Evolutionary conservation across 2,113 vertebrate genomes (phyloP).

Genomic region (Chaetura pelagica): DNA sequence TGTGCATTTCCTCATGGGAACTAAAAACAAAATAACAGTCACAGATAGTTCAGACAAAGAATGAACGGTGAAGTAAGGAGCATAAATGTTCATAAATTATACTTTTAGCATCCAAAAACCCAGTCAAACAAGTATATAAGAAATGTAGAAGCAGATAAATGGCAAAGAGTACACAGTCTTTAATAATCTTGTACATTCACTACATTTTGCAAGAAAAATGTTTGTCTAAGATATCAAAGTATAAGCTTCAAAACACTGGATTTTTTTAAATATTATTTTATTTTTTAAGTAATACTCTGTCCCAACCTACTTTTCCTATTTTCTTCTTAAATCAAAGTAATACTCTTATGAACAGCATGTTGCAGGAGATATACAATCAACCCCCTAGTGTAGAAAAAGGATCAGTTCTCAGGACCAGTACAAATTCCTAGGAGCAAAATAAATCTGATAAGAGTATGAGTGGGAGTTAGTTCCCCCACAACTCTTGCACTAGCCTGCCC

Average conservation of each 20-base stretch:
- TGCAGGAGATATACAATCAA: neutral
- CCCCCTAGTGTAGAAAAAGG: neutral
- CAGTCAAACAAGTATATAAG: neutral
- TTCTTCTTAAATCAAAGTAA: conserved; percentile 26
- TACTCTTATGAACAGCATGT: neutral
- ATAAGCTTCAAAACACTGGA: neutral
- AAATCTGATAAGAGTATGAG: neutral
- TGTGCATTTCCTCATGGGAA: neutral
- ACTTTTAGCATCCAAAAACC: neutral
- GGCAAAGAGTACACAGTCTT: neutral
- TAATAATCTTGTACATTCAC: neutral
- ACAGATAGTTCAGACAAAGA: neutral
- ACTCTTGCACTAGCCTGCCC: neutral
- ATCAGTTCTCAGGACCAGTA: neutral
- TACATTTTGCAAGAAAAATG: neutral
- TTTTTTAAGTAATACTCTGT: conserved; percentile 36
- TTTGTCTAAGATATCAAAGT: neutral
- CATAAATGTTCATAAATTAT: neutral
- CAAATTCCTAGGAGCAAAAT: neutral
- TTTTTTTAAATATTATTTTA: neutral
- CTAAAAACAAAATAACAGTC: neutral
- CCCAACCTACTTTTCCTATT: neutral
- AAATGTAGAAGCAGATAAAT: neutral
- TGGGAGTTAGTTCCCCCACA: neutral
- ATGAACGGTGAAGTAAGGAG: neutral